phyloP scores from a whole-genome alignment of 2,888 invertebrate genomes.

The Phrixothrix hirtus region DNA sequence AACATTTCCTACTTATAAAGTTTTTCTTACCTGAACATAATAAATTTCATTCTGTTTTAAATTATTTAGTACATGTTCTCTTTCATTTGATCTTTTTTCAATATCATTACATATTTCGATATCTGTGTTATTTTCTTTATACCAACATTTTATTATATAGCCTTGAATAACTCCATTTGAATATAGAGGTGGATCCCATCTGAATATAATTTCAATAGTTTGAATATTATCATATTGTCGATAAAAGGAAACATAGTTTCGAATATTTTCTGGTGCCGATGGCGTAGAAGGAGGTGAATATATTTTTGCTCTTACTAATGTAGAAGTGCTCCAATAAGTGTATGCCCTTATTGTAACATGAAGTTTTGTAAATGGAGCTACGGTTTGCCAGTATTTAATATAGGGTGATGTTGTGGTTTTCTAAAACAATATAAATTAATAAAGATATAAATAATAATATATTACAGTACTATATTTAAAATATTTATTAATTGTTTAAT shows the following conservation, averaged over 20 bases:
- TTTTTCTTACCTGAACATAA: slow-evolving; percentile 63
- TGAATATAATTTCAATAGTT: slow-evolving; percentile 65
- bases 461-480: no score
- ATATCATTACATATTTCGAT: slow-evolving; percentile 62
- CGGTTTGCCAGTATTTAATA: slow-evolving; percentile 59
- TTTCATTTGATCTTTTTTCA: slow-evolving; percentile 58
- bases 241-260: slow-evolving; percentile 71
- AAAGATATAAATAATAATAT: slow-evolving; percentile 1
- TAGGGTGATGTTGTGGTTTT: slow-evolving; percentile 60
- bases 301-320: slow-evolving; percentile 64
- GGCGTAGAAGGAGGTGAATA: slow-evolving; percentile 83
- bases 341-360: slow-evolving; percentile 77
- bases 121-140: slow-evolving; percentile 53
- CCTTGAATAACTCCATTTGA: slow-evolving; percentile 76
- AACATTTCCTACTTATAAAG: neutral
- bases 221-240: slow-evolving; percentile 48
- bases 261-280: slow-evolving; percentile 70
- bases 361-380: slow-evolving; percentile 71
- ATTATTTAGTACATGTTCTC: slow-evolving; percentile 63
- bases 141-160: slow-evolving; percentile 76
- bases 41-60: slow-evolving; percentile 67
- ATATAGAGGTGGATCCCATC: slow-evolving; percentile 78
- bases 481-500: no score
- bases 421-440: slow-evolving; percentile 46
- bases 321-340: slow-evolving; percentile 82